These are phyloP conservation scores for Heliconius hermathena DNA, from an alignment of 1,140 invertebrate species.

Conservation along the genomic window DNA sequence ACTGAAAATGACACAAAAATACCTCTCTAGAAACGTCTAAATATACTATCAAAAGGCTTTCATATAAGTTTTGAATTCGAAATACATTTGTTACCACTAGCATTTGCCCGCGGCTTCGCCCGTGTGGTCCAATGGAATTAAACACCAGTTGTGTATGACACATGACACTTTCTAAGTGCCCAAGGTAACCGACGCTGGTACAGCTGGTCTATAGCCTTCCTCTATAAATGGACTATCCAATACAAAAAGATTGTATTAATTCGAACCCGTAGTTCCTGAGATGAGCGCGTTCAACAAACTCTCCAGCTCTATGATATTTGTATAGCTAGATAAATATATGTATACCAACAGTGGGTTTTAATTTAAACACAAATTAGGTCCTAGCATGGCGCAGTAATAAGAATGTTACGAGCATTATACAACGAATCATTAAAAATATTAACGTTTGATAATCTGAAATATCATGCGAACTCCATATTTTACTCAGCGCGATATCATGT, in stretches of 20 bases:
- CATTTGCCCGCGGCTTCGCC: too few relatives aligned
- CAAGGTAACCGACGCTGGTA: too few relatives aligned
- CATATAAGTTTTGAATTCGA: neutral
- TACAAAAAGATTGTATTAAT: too few relatives aligned
- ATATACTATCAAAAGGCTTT: slow-evolving; percentile 10
- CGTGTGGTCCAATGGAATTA: too few relatives aligned
- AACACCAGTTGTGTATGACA: too few relatives aligned
- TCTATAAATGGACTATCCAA: too few relatives aligned
- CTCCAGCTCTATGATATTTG: too few relatives aligned
- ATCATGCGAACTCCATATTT: slow-evolving; percentile 66
- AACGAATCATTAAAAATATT: slow-evolving; percentile 57
- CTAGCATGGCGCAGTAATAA: slow-evolving; percentile 41
- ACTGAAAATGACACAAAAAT: slow-evolving; percentile 14
- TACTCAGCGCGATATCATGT: slow-evolving; percentile 60
- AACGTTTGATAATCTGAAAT: slow-evolving; percentile 58
- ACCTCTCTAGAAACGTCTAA: slow-evolving; percentile 5
- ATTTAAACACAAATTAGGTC: slow-evolving; percentile 42
- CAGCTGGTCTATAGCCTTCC: too few relatives aligned
- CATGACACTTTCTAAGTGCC: too few relatives aligned
- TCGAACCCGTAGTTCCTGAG: too few relatives aligned
- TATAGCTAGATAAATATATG: too few relatives aligned
- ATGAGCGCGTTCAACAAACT: too few relatives aligned
- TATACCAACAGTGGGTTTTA: slow-evolving; percentile 30
- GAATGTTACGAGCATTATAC: slow-evolving; percentile 47
- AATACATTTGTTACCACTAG: neutral